These are phyloP conservation scores for Oscheius onirici DNA, from an alignment of 2,888 invertebrate species.

Conservation along the genomic window DNA sequence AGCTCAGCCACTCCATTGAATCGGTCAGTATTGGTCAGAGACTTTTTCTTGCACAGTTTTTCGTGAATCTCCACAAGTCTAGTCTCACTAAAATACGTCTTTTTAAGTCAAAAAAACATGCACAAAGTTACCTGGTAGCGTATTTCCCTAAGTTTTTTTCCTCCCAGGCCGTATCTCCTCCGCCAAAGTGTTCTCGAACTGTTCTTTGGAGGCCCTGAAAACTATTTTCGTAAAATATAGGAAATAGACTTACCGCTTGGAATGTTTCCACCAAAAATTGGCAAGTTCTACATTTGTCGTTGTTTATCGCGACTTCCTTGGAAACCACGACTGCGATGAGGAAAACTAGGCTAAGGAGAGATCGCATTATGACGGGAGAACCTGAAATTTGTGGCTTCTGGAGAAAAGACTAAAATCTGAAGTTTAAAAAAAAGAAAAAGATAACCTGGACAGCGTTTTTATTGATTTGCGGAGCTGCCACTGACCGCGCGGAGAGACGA, in stretches of 20 bases:
- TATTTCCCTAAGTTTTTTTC: constrained; percentile 85
- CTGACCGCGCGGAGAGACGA: no score
- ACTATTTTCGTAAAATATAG: background rate
- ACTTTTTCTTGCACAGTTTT: constrained; percentile 81
- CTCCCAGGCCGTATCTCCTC: constrained; percentile 93
- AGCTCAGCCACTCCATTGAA: constrained; percentile 57
- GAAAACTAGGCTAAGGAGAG: background rate
- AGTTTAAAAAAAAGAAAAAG: background rate
- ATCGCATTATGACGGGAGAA: background rate
- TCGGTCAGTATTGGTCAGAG: constrained; percentile 71
- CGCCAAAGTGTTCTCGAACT: constrained; percentile 87
- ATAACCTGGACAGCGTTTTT: no score
- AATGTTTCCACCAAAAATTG: constrained; percentile 63
- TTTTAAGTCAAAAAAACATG: constrained; percentile 5
- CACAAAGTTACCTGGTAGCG: constrained; percentile 76
- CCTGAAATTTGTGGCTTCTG: background rate
- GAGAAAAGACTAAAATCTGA: background rate
- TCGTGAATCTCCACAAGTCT: constrained; percentile 91
- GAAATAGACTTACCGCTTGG: constrained; percentile 48
- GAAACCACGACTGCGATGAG: background rate
- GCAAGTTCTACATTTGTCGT: constrained; percentile 59
- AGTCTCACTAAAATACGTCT: constrained; percentile 82
- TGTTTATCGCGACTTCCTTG: constrained; percentile 39
- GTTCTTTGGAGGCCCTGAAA: constrained; percentile 83
- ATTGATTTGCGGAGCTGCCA: no score